phyloP scores from a whole-genome alignment of 2,113 vertebrate genomes.

The Triplophysa rosa region DNA sequence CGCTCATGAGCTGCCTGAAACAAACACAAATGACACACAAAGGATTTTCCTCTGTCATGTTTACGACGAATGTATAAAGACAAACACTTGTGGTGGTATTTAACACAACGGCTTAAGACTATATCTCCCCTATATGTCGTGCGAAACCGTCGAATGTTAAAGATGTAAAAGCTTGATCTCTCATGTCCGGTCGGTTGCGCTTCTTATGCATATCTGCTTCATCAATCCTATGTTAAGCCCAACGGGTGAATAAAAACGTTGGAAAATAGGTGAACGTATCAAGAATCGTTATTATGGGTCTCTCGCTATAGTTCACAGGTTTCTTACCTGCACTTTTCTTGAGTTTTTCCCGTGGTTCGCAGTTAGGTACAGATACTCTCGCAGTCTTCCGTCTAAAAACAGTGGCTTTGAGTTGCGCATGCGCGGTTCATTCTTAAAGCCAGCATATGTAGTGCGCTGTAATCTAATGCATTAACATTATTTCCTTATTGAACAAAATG shows the following conservation, averaged over 20 bases:
- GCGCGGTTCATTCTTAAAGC: conserved; percentile 55
- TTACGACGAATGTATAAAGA: background rate
- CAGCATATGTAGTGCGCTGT: background rate
- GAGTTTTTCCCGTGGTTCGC: conserved; percentile 5
- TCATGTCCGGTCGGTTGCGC: conserved; percentile 6
- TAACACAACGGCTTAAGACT: background rate
- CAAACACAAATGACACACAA: conserved; percentile 37
- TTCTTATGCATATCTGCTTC: background rate
- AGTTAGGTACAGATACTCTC: conserved; percentile 18
- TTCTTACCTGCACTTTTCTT: conserved; percentile 28
- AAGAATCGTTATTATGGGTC: no score
- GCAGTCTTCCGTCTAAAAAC: conserved; percentile 59
- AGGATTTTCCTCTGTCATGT: conserved; percentile 16
- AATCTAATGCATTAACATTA: background rate
- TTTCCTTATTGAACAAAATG: background rate
- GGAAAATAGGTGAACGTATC: background rate
- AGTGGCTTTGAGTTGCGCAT: conserved; percentile 59
- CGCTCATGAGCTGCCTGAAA: background rate
- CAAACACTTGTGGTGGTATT: background rate
- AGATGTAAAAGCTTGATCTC: background rate
- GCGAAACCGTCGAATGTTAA: conserved; percentile 28
- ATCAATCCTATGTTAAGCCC: background rate
- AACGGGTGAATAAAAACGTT: background rate
- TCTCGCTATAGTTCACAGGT: background rate
- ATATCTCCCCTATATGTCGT: background rate